Percentiles rank a stretch among this genome's conserved stretches.
phyloP scores from a whole-genome alignment of 2,888 invertebrate genomes.

The Zaprionus bogoriensis region DNA sequence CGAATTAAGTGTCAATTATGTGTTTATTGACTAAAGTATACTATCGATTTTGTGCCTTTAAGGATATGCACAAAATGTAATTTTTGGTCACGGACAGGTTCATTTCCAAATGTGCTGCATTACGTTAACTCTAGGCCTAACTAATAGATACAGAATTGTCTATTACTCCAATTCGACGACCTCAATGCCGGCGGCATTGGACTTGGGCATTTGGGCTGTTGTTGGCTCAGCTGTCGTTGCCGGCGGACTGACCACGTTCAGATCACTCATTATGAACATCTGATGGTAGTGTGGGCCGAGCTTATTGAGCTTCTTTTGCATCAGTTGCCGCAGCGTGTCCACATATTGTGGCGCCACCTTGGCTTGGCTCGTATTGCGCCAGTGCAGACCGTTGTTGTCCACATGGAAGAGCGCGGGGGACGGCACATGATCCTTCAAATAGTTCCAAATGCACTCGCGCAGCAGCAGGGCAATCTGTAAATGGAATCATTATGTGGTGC shows the following conservation, averaged over 20 bases:
- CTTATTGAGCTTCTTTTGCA: conserved; percentile 90
- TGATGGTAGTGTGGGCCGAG: conserved; percentile 90
- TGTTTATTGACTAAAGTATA: background rate
- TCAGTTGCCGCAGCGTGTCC: conserved; percentile 90
- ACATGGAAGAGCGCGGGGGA: conserved; percentile 91
- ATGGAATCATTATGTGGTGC: background rate
- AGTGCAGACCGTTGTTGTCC: conserved; percentile 88
- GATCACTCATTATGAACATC: conserved; percentile 85
- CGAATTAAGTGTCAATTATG: background rate
- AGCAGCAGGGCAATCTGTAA: conserved; percentile 89
- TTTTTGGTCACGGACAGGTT: background rate
- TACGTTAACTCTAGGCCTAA: conserved; percentile 10
- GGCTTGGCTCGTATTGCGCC: conserved; percentile 88
- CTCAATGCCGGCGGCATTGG: conserved; percentile 34
- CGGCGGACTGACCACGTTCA: conserved; percentile 42
- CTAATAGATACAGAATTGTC: conserved; percentile 16
- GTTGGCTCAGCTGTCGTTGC: conserved; percentile 23
- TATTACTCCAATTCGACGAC: conserved; percentile 62
- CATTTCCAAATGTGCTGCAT: background rate
- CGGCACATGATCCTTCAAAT: conserved; percentile 93
- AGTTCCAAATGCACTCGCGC: conserved; percentile 94
- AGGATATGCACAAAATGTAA: background rate
- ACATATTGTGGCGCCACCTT: conserved; percentile 90
- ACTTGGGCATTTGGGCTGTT: conserved; percentile 7
- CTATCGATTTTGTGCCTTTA: background rate